Base-by-base conservation (phyloP, 2,888 invertebrate species). In the Bembecia ichneumoniformis region DNA sequence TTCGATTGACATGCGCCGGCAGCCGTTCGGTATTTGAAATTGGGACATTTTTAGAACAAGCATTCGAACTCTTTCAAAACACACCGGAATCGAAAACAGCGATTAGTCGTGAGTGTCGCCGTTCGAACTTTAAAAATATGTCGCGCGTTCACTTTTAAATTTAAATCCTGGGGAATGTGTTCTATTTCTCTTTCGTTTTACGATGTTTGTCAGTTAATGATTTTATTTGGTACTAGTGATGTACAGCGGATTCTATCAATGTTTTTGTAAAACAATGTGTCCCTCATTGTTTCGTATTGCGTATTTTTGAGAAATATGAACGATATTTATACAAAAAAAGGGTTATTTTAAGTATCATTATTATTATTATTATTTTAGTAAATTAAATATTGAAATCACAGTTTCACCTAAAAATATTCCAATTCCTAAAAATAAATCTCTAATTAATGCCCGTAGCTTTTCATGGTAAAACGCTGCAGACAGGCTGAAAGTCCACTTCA, bases 71-170 rank as follows among this genome's bases (percentile, higher is more conserved):
- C 79, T 82, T 83, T 80, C 81, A 75, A 75, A 77, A 74, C 75
- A 75, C 70, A 68, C 73, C 72, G 72, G 82, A 83, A 86, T 84
- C 87, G 84, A 86, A 86, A 84, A 83, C 86, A 83, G 74, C 83
- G 86, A 87, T 87, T 84, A 86, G 84, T 86, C 82, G 78, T 77
- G 78, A 80, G 75, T 82, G 82, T 78, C 79, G 70, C 64, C 71
- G 81, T 84, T 83, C 83, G 84, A 86, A 83, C 76, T 81, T 79
- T 86, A 86, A 86, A 86, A 83, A 84, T 84, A 84, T 86, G 86
- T 83, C 77, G 82, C 72, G 68, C 77, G 81, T 83, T 82, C 77
- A 75, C 75, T 78, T 83, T 82, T 77, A 72, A 71, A 73, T 73
- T 74, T 75, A 82, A 82, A 81, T 79, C 75, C 69, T 70, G 71